Conservation (phyloP, 2,797 vertebrate genomes). For the Hyperoplus lanceolatus region DNA sequence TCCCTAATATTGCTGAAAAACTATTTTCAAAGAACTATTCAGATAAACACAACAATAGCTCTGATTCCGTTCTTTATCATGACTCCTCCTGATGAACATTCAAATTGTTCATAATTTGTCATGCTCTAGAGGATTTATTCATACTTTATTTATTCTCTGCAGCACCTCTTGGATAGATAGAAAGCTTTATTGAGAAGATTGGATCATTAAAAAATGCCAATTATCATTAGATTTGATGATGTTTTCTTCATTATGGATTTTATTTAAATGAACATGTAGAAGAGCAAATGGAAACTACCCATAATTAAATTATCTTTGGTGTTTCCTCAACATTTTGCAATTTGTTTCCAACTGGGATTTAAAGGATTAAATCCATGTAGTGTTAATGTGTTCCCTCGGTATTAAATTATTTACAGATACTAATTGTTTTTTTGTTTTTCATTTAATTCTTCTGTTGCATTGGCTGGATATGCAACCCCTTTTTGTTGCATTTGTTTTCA, state of each 20-base stretch:
- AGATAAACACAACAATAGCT: background rate
- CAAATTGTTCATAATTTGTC: background rate
- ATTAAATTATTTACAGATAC: too few species aligned
- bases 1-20: too few species aligned
- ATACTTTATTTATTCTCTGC: background rate
- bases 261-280: background rate
- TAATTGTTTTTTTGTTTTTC: too few species aligned
- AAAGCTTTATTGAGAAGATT: background rate
- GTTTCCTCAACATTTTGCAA: background rate
- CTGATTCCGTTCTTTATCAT: slow-evolving; percentile 13
- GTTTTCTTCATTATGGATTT: background rate
- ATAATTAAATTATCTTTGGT: background rate
- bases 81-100: background rate
- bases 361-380: background rate
- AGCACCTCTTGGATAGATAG: background rate
- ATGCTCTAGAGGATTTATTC: too few species aligned
- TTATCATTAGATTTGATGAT: background rate
- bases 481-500: too few species aligned
- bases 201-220: background rate
- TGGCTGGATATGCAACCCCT: too few species aligned
- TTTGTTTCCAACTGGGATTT: background rate
- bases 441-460: too few species aligned
- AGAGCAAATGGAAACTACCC: background rate
- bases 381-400: too few species aligned
- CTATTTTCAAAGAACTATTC: background rate